Evolutionary conservation across 2,113 vertebrate genomes (phyloP).

Genomic region (Origma solitaria): DNA sequence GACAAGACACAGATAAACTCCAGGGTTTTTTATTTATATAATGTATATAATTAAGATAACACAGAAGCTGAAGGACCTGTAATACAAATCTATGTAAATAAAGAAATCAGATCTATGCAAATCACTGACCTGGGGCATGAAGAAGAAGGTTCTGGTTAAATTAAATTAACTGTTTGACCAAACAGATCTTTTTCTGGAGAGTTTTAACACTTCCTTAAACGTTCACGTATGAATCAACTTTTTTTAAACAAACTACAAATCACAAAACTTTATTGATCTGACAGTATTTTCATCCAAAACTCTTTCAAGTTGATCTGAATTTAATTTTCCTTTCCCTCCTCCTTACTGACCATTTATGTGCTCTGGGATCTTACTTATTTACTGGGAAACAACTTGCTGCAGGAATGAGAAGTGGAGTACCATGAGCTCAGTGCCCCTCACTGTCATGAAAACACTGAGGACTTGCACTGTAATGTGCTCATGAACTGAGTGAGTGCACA

Average conservation of each 20-base stretch:
- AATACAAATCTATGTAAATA: conserved; percentile 11
- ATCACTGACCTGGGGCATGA: not conserved
- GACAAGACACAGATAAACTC: not conserved
- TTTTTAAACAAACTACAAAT: not conserved
- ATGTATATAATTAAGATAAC: conserved; percentile 16
- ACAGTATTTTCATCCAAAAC: not conserved
- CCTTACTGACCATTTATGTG: not conserved
- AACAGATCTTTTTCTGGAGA: not conserved
- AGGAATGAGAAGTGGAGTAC: not conserved
- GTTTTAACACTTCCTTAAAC: not conserved
- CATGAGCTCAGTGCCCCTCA: not conserved
- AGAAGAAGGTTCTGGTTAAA: not conserved
- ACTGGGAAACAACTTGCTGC: not conserved
- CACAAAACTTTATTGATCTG: not conserved
- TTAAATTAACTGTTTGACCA: not conserved
- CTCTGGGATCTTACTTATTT: not conserved
- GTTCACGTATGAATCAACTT: not conserved
- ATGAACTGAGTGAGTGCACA: not conserved
- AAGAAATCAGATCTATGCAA: conserved; percentile 22
- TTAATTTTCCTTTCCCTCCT: not conserved
- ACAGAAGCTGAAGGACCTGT: not conserved
- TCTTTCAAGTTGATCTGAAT: not conserved
- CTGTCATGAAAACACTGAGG: not conserved
- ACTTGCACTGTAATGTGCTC: not conserved
- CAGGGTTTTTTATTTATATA: not conserved